Evolutionary conservation across 2,113 vertebrate genomes (phyloP), one percentile per base, ranked within the genome.

Genomic region (Ictalurus punctatus): DNA sequence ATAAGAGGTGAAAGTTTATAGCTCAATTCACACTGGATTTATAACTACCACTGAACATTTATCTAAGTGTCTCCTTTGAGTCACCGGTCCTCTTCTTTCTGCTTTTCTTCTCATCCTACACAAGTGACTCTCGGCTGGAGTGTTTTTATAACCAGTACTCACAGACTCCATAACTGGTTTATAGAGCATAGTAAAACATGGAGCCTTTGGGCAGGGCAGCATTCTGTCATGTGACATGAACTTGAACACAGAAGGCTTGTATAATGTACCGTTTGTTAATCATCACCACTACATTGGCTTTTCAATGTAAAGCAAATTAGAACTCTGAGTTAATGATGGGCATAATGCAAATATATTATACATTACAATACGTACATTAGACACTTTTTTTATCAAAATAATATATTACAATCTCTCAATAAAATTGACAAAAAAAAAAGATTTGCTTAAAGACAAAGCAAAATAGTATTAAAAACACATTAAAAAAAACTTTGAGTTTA

Each of bases 141-240:
- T 52, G 73, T 25, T 67, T 92, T 90, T 58, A 91, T 90, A 69
- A 84, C 65, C 67, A 74, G 40, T 52, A 58, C 59, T 86, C 30
- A 86, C n/a, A 84, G 59, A 83, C 69, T 52, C 85, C 83, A 65
- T 85, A 88, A 76, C 90, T 90, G 69, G 71, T 84, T 83, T 85
- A 84, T 82, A 90, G 52, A 65, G 12, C 56, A 69, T 30, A 54
- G 71, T 69, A 83, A 83, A 83, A 59, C 80, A 82, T 59, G 17
- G 23, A 59, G n/a, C 9, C 74, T 90, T 63, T 87, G 78, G 87
- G 88, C 89, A 91, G 89, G 37, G 89, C 44, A 48, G 63, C 34
- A 27, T 54, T 58, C 8, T 54, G 78, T 30, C 48, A 69, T 37
- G 21, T 34, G n/a, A 56, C 74, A 63, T 67, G 85, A 87, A 83